phyloP scores from a whole-genome alignment of 2,113 vertebrate species.

The Xenotilapia leptura region DNA sequence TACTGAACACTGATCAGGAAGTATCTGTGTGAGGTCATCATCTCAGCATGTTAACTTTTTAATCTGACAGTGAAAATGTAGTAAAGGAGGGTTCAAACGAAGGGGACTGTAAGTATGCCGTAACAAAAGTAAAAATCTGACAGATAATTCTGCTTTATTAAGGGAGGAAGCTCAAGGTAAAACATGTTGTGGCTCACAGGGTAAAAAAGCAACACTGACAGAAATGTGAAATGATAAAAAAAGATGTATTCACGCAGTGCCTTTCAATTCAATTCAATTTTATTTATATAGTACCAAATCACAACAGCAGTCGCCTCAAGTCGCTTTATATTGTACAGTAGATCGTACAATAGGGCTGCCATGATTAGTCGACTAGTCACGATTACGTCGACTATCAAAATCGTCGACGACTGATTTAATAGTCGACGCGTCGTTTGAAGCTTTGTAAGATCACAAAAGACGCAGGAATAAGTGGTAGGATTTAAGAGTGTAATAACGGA shows the following conservation, averaged over 20 bases:
- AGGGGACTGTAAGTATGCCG: neutral
- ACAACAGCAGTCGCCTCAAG: too few relatives aligned
- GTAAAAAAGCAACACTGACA: neutral
- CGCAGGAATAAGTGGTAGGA: too few relatives aligned
- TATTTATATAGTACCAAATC: too few relatives aligned
- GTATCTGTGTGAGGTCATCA: neutral
- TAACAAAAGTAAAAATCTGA: neutral
- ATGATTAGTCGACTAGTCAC: too few relatives aligned
- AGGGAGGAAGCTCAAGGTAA: neutral
- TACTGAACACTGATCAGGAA: neutral
- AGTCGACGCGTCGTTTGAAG: too few relatives aligned
- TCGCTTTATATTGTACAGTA: too few relatives aligned
- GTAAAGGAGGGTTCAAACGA: neutral
- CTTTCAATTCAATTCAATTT: too few relatives aligned
- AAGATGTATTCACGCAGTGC: neutral
- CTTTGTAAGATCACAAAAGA: too few relatives aligned
- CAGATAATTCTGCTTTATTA: neutral
- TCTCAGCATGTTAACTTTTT: accelerated
- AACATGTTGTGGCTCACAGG: neutral
- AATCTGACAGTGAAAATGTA: neutral
- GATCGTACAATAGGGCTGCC: too few relatives aligned
- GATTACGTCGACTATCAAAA: too few relatives aligned
- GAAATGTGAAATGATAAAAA: neutral
- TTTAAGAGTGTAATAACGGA: too few relatives aligned
- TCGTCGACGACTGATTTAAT: too few relatives aligned